Base-by-base conservation (phyloP, 1,140 invertebrate species). In the Penaeus indicus region DNA sequence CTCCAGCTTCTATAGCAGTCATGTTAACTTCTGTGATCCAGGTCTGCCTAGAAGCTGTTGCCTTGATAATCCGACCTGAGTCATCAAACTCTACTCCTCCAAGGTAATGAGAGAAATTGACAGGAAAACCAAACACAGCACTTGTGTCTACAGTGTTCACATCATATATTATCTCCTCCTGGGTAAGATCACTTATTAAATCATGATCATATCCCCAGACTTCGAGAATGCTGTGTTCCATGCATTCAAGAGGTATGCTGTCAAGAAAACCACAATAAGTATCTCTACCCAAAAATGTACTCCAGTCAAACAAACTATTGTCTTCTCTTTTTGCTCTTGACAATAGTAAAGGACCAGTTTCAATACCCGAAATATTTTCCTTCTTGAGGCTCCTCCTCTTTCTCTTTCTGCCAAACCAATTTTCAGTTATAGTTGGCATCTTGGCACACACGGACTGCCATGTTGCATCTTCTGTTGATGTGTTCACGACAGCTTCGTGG, bases 21-120 rank as follows among this genome's bases (percentile, higher is more conserved):
- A 95, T 95, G 93, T 96, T 96, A 0, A 96, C 94, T 89, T 94
- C 92, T 32, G 95, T 93, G 89, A 95, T 94, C 95, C 95, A 96
- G 42, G 94, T 93, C 13, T 95, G 94, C 88, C 95, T 92, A 2
- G 96, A 90, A 77, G 95, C 94, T 91, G 92, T 94, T 11, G 96
- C 96, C 81, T 93, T 92, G 60, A 96, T 92, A 64, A 96, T 95
- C 89, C 94, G 92, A 18, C 95, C 96, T 80, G 91, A 92, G 42
- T 92, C 91, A 92, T 96, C 95, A 89, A 91, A 92, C 89, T 92
- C 92, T 62, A 96, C 89, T 22, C 94, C 95, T 87, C 96, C 95
- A 25, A 97, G 91, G 75, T 95, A 92, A 84, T 94, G 93, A 25
- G 92, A 93, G 90, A 94, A 96, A 91, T 96, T 95, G 75, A 95